Base-by-base conservation (phyloP, 2,113 vertebrate genomes). In the Caranx melampygus region DNA sequence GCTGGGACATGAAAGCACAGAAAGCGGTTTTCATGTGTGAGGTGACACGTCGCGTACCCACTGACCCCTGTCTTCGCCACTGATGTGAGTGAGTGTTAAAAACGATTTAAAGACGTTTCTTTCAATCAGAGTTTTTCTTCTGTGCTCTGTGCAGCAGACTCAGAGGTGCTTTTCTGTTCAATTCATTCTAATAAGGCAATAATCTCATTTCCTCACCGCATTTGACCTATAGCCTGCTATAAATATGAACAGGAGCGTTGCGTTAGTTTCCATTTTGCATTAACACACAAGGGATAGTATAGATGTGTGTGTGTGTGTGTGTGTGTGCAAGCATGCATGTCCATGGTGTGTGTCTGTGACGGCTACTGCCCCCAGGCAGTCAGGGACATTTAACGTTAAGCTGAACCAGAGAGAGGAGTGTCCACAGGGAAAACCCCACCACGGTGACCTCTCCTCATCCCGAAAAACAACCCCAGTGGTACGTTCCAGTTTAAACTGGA, bases 361-460 rank as follows among this genome's bases (percentile, higher is more conserved):
- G 76, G 79, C 58, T 63, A 63, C 52, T 79, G 69, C 86, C 94
- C 87, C 59, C 54, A 66, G 92, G 93, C 91, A 78, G 51, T 44
- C 12, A 35, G 51, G 69, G 87, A 92, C 92, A 94, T 94, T 94
- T 93, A 80, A 83, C 87, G 89, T 90, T 91, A 90, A 59, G 80
- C 85, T 49, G 35, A 86, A 87, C 69, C 75, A 89, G 77, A 72
- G 71, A 54, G 66, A 72, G 72, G 78, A 79, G 68, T 13, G 75
- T 84, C 87, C 70, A 75, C 69, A 72, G 87, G 81, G 86, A 87
- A 76, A 87, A 81, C 71, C 67, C 79, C 31, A 10, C 64, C 76
- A 89, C 3, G 1, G 58, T 75, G 78, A 87, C 82, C 83, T 85
- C 79, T 60, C 63, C 62, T 86, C 42, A 64, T 21, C 55, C 73